Evolutionary conservation across 2,113 vertebrate species (phyloP), one percentile per base, ranked within the genome.

Genomic region (Capreolus pygargus): DNA sequence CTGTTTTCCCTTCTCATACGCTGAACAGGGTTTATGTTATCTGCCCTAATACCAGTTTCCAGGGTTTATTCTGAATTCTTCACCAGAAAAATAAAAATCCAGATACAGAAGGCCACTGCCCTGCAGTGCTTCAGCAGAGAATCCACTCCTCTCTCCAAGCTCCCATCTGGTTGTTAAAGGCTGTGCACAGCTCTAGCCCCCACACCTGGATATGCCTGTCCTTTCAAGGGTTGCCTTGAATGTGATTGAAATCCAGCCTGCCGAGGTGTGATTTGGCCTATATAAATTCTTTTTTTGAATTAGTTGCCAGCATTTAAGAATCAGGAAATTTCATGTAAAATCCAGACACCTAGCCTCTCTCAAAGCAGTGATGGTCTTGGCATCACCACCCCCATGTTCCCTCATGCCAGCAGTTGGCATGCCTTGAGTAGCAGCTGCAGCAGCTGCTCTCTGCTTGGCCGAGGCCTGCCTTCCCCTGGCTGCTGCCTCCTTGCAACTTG

Each of bases 261-360:
- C 67, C 1, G 25, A 57, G 82, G 47, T 94, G 45, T 94, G 13
- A 45, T 97, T 95, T 82, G 82, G 43, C 91, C 70, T 50, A 10
- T 13, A 39, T 27, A 5, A 0, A 50, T 90, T 91, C 19, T 47
- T 79, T 76, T 50, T 88, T 92, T 88, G 19, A 88, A 86, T 61
- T 89, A 39, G 58, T 92, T 57, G 85, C 81, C 81, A 57, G 33
- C 78, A 39, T 78, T 95, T 92, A 30, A 76, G 82, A 97, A 43
- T 52, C 15, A 39, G 82, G 74, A 85, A 74, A 88, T 82, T 70
- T 90, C 60, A 27, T 36, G 3, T 30, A 23, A 67, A 93, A 78
- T 74, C 86, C 70, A 13, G 16, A 95, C 0, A 4, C 21, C 57
- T 47, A 10, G 74, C 54, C 76, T 67, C 86, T 83, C 27, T n/a